Base-by-base conservation (phyloP, 1,140 invertebrate species). In the Drosophila rhopaloa region DNA sequence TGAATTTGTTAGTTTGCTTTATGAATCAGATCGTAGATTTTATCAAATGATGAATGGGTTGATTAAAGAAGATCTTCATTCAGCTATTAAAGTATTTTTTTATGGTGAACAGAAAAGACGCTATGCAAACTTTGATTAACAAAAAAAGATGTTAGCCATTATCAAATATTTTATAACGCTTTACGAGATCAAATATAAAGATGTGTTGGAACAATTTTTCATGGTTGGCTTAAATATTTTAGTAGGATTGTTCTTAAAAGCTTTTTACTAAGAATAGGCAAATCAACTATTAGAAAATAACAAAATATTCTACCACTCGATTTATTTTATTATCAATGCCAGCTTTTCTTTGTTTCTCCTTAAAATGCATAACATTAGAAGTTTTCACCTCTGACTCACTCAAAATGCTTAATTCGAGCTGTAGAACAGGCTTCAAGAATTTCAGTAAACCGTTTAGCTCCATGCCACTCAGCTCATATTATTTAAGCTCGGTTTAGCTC, bases 321-420 rank as follows among this genome's bases (percentile, higher is more conserved):
- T 32, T 32, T 1, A 13, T 11, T 11, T 7, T 27, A 10, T 43
- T n/a, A 51, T 53, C 32, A 19, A 3, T 53, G 10, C 5, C 50
- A 38, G 10, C 9, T 43, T 56, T 24, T n/a, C 38, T 35, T 1
- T 10, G 14, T 56, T 43, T 41, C 13, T 16, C 1, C 5, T n/a
- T 8, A 10, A 8, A 59, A 43, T 19, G 4, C 27, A 41, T 41
- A 32, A 32, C 9, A 27, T 47, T 41, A 60, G 32, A 46, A 27
- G 50, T 48, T 68, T 60, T 40, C 60, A 66, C n/a, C n/a, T 27
- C 35, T 79, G 76, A 79, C 48, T 79, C 76, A 79, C 48, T 43
- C 14, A 9, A 70, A 60, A 48, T 41, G 47, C 13, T 44, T 27
- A 27, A 41, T 16, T 47, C 19, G 13, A 75, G 29, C 35, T 35